A percentile compares a stretch with the other conserved stretches of the same genome.
Conservation (phyloP, 2,113 vertebrate species). For the Nerophis ophidion region DNA sequence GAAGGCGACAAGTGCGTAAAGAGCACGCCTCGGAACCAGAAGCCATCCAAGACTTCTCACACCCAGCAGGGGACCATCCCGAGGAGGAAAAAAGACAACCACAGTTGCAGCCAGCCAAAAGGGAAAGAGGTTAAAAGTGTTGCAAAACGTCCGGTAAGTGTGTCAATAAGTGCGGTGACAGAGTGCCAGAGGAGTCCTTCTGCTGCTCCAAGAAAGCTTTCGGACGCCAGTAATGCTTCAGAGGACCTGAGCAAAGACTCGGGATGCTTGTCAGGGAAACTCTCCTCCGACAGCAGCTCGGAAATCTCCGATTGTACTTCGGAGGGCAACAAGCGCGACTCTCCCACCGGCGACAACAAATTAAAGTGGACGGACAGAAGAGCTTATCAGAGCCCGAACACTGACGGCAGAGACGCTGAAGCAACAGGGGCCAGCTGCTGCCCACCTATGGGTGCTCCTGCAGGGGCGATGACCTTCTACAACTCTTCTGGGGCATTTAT, state of each 20-base stretch:
- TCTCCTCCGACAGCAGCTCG: conserved; percentile 86
- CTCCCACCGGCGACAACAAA: conserved; percentile 63
- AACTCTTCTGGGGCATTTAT: conserved; percentile 27
- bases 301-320: conserved; percentile 84
- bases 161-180: neutral
- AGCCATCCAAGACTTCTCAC: conserved; percentile 37
- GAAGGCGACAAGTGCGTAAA: conserved; percentile 45
- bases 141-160: conserved; percentile 46
- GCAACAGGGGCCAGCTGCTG: conserved; percentile 38
- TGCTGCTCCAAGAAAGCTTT: conserved; percentile 58
- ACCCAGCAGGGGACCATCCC: conserved; percentile 35
- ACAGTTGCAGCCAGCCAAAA: neutral
- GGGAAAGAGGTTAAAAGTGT: conserved; percentile 41
- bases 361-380: conserved; percentile 58
- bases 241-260: conserved; percentile 69
- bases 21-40: conserved; percentile 40
- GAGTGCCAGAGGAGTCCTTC: conserved; percentile 43
- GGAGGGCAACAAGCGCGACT: conserved; percentile 76
- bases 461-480: conserved; percentile 55
- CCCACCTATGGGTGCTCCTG: conserved; percentile 48
- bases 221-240: conserved; percentile 64
- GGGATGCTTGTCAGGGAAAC: conserved; percentile 62
- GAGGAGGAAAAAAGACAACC: conserved; percentile 40
- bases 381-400: conserved; percentile 37
- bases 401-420: conserved; percentile 12